Evolutionary conservation across 2,888 invertebrate species (phyloP).

Genomic region (Xylota segnis): DNA sequence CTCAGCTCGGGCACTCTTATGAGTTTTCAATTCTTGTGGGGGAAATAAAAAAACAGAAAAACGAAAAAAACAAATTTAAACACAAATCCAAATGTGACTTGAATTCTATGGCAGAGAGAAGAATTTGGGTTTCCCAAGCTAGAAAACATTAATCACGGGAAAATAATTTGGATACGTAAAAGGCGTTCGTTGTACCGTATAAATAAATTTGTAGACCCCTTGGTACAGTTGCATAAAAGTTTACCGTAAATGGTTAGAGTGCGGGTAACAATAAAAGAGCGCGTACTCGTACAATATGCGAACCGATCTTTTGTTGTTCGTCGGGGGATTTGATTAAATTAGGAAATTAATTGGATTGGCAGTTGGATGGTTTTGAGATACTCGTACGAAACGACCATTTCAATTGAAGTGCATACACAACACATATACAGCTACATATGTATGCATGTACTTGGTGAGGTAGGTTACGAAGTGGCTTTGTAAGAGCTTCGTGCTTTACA

Average conservation of each 20-base stretch:
- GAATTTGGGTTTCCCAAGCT: conserved; percentile 62
- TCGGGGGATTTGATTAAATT: conserved; percentile 3
- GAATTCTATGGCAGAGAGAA: conserved; percentile 29
- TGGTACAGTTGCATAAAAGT: conserved; percentile 22
- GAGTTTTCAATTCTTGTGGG: conserved; percentile 8
- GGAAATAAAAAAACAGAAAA: conserved; percentile 29
- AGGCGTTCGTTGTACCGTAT: conserved; percentile 22
- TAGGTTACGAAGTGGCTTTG: conserved; percentile 9
- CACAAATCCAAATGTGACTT: conserved; percentile 32
- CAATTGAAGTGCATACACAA: conserved; percentile 7
- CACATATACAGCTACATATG: too few species aligned
- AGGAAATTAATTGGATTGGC: conserved; percentile 51
- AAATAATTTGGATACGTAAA: conserved; percentile 50
- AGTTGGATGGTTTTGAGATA: background rate
- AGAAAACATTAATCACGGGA: conserved; percentile 55
- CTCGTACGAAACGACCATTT: background rate
- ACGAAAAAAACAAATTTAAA: background rate
- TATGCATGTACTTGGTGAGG: background rate
- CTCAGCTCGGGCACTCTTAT: conserved; percentile 3
- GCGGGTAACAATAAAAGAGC: conserved; percentile 18
- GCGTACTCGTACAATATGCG: conserved; percentile 20
- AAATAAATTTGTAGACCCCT: conserved; percentile 3
- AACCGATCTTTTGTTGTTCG: conserved; percentile 6
- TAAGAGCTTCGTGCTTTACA: conserved; percentile 10
- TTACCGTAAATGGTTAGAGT: conserved; percentile 24